A percentile compares a stretch with the other conserved stretches of the same genome.
Conservation (phyloP, 1,140 invertebrate genomes). For the Augochlora pura region DNA sequence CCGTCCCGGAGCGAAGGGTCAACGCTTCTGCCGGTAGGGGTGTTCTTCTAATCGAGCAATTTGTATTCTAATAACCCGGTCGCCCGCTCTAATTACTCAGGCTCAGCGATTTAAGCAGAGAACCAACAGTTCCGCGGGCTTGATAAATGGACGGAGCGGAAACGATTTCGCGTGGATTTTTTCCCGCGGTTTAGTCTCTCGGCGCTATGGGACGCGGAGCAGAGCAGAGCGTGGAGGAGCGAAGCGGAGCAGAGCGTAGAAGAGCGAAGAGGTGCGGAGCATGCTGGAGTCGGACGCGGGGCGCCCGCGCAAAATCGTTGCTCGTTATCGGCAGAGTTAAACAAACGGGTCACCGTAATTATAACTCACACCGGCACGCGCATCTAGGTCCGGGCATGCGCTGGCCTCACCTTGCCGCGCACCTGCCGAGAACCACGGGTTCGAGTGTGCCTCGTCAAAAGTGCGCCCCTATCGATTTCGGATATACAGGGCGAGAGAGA, state of each 20-base stretch:
- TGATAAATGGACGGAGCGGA: neutral
- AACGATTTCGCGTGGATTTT: conserved; percentile 10
- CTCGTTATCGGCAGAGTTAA: conserved; percentile 47
- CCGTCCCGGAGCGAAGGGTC: no score
- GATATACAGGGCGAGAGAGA: conserved; percentile 27
- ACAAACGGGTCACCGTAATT: conserved; percentile 54
- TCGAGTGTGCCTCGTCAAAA: conserved; percentile 47
- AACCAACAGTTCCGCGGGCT: neutral
- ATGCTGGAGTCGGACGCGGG: neutral
- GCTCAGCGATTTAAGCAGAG: no score
- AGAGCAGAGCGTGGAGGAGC: no score
- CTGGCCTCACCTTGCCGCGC: neutral
- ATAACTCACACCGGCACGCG: conserved; percentile 39
- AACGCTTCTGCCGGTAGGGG: no score
- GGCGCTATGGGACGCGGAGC: neutral
- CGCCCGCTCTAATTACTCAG: conserved; percentile 10
- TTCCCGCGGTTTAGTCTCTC: neutral
- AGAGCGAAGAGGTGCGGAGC: neutral
- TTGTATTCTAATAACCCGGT: neutral
- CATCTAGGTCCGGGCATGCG: conserved; percentile 42
- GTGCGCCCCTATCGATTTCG: conserved; percentile 47
- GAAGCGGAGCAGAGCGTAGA: no score
- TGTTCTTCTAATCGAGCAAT: no score
- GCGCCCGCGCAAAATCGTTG: conserved; percentile 36
- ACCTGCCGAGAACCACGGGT: conserved; percentile 30